Evolutionary conservation across 2,113 vertebrate species (phyloP), one percentile per base, ranked within the genome.

Genomic region (Thalassarche chlororhynchos): DNA sequence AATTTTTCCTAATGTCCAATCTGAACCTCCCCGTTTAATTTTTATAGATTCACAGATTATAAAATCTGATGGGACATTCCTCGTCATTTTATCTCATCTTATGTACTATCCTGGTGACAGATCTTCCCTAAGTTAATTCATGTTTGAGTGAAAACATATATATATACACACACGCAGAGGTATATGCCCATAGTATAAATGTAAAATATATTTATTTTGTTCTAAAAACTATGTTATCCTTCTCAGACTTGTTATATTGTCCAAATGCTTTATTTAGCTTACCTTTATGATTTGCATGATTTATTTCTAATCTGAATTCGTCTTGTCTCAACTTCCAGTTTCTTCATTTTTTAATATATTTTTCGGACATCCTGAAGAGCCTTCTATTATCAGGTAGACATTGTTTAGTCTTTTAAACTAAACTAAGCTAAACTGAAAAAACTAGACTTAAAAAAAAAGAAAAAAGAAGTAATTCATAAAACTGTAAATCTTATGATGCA

Each of bases 131-230:
- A 54, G 3, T 72, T 68, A 69, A 52, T 72, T 81, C 11, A 26
- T 13, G 3, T 74, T 85, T 88, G 9, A 72, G 18, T 77, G 34
- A 44, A 77, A 62, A 8, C 15, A 44, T 25, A 6, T 17, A 12
- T 17, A 25, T 1, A 38, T 3, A 54, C 9, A 38, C 4, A 54
- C 9, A 29, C 5, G 21, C 4, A 68, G 1, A 42, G 0, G 5
- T 8, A 65, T 20, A 16, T 32, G 10, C 7, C 57, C 14, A 24
- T 47, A 51, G 34, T 31, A 77, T 4, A 61, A 47, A n/a, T 17
- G 15, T n/a, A 60, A 47, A 23, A 47, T 10, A 5, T 3, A 9
- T 8, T 26, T 38, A 25, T 57, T 64, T 68, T 79, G 1, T 36
- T 64, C 12, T 80, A n/a, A 54, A n/a, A 69, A 7, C 4, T 20